phyloP scores from a whole-genome alignment of 30 jellyfish, hydroid and myxozoan species.

The Aurelia sp. region DNA sequence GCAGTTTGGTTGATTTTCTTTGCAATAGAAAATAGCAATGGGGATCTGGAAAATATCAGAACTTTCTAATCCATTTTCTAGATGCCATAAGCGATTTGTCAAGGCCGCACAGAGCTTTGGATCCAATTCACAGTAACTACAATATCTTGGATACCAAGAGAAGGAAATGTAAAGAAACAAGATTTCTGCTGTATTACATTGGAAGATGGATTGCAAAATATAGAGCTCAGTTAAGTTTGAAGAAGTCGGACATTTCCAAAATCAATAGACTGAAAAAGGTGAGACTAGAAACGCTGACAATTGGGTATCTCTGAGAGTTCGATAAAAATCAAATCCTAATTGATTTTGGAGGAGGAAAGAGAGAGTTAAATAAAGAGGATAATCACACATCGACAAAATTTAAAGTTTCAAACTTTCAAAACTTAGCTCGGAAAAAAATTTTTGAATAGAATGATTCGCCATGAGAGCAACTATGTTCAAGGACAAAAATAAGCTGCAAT shows the following conservation, averaged over 20 bases:
- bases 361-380: too few relatives aligned
- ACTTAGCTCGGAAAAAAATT: too few relatives aligned
- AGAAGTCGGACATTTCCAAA: slow-evolving; percentile 10
- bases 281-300: slow-evolving; percentile 34
- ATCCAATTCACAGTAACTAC: slow-evolving; percentile 10
- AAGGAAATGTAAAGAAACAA: slow-evolving; percentile 13
- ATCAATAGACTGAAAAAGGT: slow-evolving; percentile 23
- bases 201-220: slow-evolving; percentile 50
- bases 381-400: too few relatives aligned
- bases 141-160: slow-evolving; percentile 18
- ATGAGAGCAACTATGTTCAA: too few relatives aligned
- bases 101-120: background rate
- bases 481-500: too few relatives aligned
- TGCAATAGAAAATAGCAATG: too few relatives aligned
- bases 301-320: slow-evolving; percentile 34
- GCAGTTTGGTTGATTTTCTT: too few relatives aligned
- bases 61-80: background rate
- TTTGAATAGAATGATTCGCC: too few relatives aligned
- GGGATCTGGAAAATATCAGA: too few relatives aligned
- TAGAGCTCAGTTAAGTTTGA: slow-evolving; percentile 36
- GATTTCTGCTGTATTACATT: slow-evolving; percentile 20
- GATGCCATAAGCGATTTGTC: slow-evolving; percentile 21
- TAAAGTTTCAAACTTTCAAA: too few relatives aligned
- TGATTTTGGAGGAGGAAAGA: too few relatives aligned
- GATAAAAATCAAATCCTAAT: background rate